These are phyloP conservation scores for Phengaris alcon DNA, from an alignment of 2,888 invertebrate species.

Conservation along the genomic window DNA sequence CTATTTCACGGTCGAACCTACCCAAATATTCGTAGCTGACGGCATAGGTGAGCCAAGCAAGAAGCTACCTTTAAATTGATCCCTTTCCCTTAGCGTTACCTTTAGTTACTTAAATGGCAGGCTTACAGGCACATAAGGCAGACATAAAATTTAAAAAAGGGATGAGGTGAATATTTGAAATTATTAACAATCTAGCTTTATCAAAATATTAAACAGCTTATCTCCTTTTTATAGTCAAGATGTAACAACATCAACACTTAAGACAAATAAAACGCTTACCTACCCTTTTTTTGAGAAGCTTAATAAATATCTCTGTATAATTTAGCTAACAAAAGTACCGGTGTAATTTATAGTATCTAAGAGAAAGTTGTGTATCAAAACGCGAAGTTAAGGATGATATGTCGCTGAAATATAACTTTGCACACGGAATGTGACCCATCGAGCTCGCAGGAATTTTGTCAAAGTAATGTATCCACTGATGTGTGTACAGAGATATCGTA, in stretches of 20 bases:
- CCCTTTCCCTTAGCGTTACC: too few species aligned
- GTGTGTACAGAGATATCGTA: constrained; percentile 45
- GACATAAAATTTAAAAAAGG: too few species aligned
- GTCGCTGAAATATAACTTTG: constrained; percentile 55
- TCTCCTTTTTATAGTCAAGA: constrained; percentile 2
- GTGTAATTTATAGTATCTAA: constrained; percentile 35
- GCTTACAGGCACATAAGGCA: too few species aligned
- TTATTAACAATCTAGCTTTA: background rate
- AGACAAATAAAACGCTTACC: constrained; percentile 12
- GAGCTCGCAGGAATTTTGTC: constrained; percentile 59
- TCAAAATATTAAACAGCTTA: background rate
- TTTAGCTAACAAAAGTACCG: constrained; percentile 29
- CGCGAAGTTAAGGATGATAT: constrained; percentile 40
- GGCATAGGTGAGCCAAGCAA: too few species aligned
- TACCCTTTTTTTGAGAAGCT: constrained; percentile 11
- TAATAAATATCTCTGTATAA: constrained; percentile 27
- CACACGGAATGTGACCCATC: constrained; percentile 56
- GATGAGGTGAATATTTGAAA: too few species aligned
- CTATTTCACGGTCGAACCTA: too few species aligned
- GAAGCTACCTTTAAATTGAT: too few species aligned
- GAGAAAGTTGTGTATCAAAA: constrained; percentile 37
- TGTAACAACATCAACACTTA: background rate
- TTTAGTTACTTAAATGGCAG: too few species aligned
- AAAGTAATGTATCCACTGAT: constrained; percentile 49
- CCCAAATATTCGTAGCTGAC: too few species aligned